Percentiles rank a stretch among this genome's conserved stretches.
These are phyloP conservation scores for Microcebus lehilahytsara DNA, from an alignment of 2,113 vertebrate species.

Conservation along the genomic window DNA sequence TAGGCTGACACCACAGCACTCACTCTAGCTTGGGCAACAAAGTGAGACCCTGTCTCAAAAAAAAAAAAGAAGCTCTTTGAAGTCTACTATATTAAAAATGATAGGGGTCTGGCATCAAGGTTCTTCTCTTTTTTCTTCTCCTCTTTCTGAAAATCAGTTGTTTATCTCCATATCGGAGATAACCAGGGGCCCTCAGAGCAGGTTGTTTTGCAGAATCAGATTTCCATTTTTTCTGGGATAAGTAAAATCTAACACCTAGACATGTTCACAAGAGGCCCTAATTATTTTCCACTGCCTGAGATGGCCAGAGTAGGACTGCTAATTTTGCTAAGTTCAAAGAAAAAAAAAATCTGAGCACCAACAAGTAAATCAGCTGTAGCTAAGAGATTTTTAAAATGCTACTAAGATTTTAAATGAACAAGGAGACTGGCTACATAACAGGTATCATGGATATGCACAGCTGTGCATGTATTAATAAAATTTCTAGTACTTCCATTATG, in stretches of 20 bases:
- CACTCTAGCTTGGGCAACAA: too few relatives aligned
- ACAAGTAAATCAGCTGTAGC: neutral
- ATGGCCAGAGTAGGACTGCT: neutral
- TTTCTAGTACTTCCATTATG: neutral
- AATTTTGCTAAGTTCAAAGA: neutral
- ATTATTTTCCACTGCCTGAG: slow-evolving; percentile 14
- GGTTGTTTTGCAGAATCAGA: neutral
- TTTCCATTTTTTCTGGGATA: neutral
- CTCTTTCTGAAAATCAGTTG: neutral
- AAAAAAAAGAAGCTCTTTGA: too few relatives aligned
- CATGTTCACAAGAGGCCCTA: neutral
- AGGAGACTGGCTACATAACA: neutral
- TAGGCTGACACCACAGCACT: too few relatives aligned
- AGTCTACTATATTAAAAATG: neutral
- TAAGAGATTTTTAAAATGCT: slow-evolving; percentile 4
- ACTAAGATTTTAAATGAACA: neutral
- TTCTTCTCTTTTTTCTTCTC: neutral
- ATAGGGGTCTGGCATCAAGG: neutral
- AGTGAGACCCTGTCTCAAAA: too few relatives aligned
- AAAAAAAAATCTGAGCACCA: neutral
- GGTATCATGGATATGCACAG: neutral
- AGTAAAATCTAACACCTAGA: neutral
- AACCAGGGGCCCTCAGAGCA: neutral
- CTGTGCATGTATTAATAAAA: neutral
- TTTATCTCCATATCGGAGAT: neutral